Evolutionary conservation across 2,888 invertebrate genomes (phyloP).

Genomic region (Physocephala rufipes): DNA sequence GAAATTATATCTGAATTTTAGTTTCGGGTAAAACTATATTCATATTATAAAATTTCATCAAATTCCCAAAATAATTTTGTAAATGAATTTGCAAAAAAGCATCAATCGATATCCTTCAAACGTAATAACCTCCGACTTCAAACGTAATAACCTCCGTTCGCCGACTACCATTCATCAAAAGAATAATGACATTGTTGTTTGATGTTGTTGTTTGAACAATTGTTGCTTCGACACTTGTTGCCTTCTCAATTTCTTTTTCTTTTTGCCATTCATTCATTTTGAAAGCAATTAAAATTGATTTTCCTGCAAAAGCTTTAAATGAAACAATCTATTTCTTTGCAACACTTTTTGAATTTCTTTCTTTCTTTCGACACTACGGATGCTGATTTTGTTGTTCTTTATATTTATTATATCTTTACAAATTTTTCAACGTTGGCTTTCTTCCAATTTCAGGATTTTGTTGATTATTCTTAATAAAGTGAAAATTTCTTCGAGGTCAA

Average conservation of each 20-base stretch:
- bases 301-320: not conserved
- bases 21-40: too few species aligned
- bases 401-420: too few species aligned
- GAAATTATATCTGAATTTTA: too few species aligned
- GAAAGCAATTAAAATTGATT: not conserved
- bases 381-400: not conserved
- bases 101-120: not conserved
- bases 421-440: too few species aligned
- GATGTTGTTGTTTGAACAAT: not conserved
- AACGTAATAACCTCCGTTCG: too few species aligned
- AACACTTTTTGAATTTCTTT: not conserved
- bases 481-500: too few species aligned
- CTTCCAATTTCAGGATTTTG: too few species aligned
- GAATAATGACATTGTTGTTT: conserved; percentile 1
- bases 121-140: not conserved
- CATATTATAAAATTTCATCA: too few species aligned
- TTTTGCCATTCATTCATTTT: not conserved
- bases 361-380: not conserved
- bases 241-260: not conserved
- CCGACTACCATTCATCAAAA: not conserved
- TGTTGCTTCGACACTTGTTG: conserved; percentile 5
- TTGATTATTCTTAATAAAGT: too few species aligned
- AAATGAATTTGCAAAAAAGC: too few species aligned
- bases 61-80: too few species aligned
- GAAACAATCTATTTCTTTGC: not conserved